Evolutionary conservation across 2,888 invertebrate species (phyloP), one percentile per base, ranked within the genome.

Genomic region (Alviniconcha strummeri): DNA sequence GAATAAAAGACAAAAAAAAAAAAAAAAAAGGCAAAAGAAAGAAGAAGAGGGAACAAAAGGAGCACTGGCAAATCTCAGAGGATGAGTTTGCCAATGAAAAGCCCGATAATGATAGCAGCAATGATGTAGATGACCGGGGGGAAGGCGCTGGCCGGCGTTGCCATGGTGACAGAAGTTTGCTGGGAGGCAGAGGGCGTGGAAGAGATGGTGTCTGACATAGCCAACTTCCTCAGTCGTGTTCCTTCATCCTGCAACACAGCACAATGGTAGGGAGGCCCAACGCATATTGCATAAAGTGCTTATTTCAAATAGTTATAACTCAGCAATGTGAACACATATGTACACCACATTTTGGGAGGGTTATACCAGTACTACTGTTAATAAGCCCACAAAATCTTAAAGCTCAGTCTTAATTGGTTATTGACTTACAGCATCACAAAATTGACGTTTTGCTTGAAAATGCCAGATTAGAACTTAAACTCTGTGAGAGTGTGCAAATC

Each of bases 121-220:
- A 91, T 79, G 54, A 91, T 85, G 79, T 89, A 89, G 64, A 90
- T 88, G 83, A 90, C 85, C 56, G 90, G 89, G 69, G 91, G 90
- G 80, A 89, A 85, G 82, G 89, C 85, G 74, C 81, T 85, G 69
- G 81, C 81, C 74, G 87, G 86, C 57, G 95, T 95, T 95, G 95
- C 95, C 95, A 95, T 95, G 95, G 95, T 95, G 36, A n/a, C 36
- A 15, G 64, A 64, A 80, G 85, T 75, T 54, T 87, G 71, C 69
- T 72, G 71, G 52, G 83, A 79, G 71, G 64, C n/a, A 19, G 82
- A n/a, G 7, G 91, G 90, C 7, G 91, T 90, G 55, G 91, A 89
- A 17, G 89, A 87, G 60, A 92, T 89, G 7, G 93, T 92, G 80
- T 93, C 92, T 52, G 89, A 86, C 87, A 91, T 90, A n/a, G 92